phyloP scores from a whole-genome alignment of 2,797 vertebrate genomes.

The Crypturellus tataupa region DNA sequence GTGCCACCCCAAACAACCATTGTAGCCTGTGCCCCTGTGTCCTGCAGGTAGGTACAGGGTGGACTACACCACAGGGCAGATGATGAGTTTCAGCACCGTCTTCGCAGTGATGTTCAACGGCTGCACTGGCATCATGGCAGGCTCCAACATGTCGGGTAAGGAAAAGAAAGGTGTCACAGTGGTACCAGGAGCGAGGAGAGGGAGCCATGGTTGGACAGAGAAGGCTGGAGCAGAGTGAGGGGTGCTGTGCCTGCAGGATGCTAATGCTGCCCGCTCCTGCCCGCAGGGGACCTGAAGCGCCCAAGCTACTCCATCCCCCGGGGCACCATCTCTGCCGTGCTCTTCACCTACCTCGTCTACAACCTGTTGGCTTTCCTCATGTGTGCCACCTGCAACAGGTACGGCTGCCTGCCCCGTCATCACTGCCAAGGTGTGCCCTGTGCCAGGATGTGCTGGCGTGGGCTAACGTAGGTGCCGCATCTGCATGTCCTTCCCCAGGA shows the following conservation, averaged over 20 bases:
- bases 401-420: rapidly evolving
- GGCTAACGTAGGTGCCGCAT: rapidly evolving
- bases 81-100: slow-evolving; percentile 91
- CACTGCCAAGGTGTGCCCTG: rapidly evolving
- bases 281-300: slow-evolving; percentile 89
- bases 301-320: slow-evolving; percentile 92
- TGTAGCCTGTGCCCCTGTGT: neutral
- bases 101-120: slow-evolving; percentile 95
- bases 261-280: neutral
- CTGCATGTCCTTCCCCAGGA: slow-evolving; percentile 60
- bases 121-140: slow-evolving; percentile 95
- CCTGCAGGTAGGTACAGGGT: slow-evolving; percentile 81
- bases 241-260: neutral
- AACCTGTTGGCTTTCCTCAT: slow-evolving; percentile 87
- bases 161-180: neutral
- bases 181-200: rapidly evolving
- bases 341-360: slow-evolving; percentile 93
- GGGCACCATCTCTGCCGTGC: slow-evolving; percentile 91
- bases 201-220: neutral
- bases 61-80: slow-evolving; percentile 89
- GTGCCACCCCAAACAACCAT: neutral
- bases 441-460: neutral
- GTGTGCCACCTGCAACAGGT: slow-evolving; percentile 92
- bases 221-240: neutral
- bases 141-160: slow-evolving; percentile 94